Base-by-base conservation (phyloP, 2,113 vertebrate genomes). In the Protobothrops flavoviridis region DNA sequence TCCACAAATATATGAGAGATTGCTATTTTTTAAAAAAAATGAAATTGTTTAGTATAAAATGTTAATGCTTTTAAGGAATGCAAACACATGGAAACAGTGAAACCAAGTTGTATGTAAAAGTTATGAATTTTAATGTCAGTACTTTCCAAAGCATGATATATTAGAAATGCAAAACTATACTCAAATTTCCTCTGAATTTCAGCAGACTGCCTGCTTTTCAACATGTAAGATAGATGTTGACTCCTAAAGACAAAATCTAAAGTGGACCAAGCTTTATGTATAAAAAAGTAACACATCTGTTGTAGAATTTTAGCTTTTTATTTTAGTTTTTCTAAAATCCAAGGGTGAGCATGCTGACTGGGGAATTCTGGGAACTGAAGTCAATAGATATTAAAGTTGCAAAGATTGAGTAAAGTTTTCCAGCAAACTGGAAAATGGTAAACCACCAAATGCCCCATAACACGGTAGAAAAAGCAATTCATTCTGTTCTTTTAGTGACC, bases 311-410 rank as follows among this genome's bases (percentile, higher is more conserved):
- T 13, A 26, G 9, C 59, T 85, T 91, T 91, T 26, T 85, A 74
- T 74, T 55, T 21, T 92, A 5, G 23, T 26, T 85, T 85, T 94
- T 95, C 87, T 89, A 20, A 95, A 91, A 61, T 57, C 93, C 92
- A 95, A 52, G 74, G 94, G 57, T 59, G 5, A 59, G 24, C 24
- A 61, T 61, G 59, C 24, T 69, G 61, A 64, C 26, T n/a, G 11
- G 61, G 26, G 12, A 69, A n/a, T 69, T 69, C 61, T n/a, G 26
- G 11, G 26, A 69, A 29, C n/a, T 69, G 29, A 64, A 52, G 26
- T 69, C 29, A 29, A 69, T n/a, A 69, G 11, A 69, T 69, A 29
- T 69, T 69, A 69, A 69, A n/a, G 26, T 69, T 69, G 11, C 61
- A 29, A n/a, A 64, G 3, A 10, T 29, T 64, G 59, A 29, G 59